These are phyloP conservation scores for Platerodrilus igneus DNA, from an alignment of 2,888 invertebrate species.

Conservation along the genomic window DNA sequence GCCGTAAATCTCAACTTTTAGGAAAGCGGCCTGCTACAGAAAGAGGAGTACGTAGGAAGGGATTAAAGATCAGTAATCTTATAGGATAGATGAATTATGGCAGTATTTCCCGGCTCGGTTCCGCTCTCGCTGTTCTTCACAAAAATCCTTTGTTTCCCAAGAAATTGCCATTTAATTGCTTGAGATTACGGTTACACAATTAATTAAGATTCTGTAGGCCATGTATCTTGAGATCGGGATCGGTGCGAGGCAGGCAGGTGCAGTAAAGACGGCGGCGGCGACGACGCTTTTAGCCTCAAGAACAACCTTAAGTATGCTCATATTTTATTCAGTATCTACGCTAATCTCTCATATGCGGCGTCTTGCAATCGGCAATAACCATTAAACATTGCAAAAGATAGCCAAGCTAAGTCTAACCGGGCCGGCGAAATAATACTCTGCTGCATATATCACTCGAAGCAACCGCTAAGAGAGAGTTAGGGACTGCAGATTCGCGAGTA, in stretches of 20 bases:
- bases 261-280: conserved; percentile 26
- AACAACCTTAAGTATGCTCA: conserved; percentile 35
- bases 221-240: conserved; percentile 45
- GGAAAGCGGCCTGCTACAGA: conserved; percentile 49
- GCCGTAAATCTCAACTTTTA: conserved; percentile 71
- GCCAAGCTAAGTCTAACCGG: conserved; percentile 42
- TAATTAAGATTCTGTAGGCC: conserved; percentile 50
- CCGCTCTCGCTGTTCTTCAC: conserved; percentile 41
- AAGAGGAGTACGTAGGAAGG: conserved; percentile 56
- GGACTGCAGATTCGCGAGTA: conserved; percentile 21
- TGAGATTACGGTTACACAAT: conserved; percentile 48
- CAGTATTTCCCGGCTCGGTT: conserved; percentile 48
- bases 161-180: conserved; percentile 50
- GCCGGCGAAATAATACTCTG: conserved; percentile 39
- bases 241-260: conserved; percentile 35
- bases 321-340: conserved; percentile 43
- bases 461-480: conserved; percentile 26
- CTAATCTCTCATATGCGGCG: conserved; percentile 43
- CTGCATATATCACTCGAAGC: conserved; percentile 41
- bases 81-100: conserved; percentile 66
- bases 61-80: conserved; percentile 75
- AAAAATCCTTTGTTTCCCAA: conserved; percentile 50
- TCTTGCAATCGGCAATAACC: conserved; percentile 44
- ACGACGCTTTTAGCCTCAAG: conserved; percentile 21
- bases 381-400: conserved; percentile 45